Conservation (phyloP, 2,888 invertebrate species). For the Zelleria hepariella region DNA sequence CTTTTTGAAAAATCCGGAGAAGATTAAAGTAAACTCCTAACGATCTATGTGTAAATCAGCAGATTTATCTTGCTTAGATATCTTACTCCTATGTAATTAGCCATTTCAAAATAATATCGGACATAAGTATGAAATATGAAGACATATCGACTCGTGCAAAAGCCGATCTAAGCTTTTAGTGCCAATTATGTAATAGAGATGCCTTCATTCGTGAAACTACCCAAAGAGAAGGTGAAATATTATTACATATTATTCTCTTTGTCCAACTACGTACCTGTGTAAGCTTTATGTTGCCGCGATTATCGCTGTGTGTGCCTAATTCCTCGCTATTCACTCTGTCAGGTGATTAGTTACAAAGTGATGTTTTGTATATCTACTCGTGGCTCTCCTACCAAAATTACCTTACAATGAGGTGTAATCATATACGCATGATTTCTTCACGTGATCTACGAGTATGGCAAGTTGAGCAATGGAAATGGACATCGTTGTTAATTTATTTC, state of each 20-base stretch:
- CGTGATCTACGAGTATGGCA: not conserved
- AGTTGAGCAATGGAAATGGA: not conserved
- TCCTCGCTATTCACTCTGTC: conserved; percentile 3
- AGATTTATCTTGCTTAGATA: no score
- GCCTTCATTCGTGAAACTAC: not conserved
- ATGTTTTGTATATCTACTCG: not conserved
- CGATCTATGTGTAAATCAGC: no score
- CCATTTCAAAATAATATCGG: no score
- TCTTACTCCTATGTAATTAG: no score
- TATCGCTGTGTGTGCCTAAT: not conserved
- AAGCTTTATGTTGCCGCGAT: no score
- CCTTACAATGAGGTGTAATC: not conserved
- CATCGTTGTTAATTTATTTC: not conserved
- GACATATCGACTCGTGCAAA: no score
- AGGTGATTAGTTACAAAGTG: not conserved
- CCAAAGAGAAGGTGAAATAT: not conserved
- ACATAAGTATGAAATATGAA: no score
- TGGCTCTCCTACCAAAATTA: not conserved
- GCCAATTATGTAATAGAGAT: not conserved
- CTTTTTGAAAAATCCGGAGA: no score
- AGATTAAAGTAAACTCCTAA: no score
- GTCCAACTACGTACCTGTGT: no score
- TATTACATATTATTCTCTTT: no score
- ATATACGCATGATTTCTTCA: not conserved
- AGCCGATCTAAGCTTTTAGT: no score